phyloP scores from a whole-genome alignment of 2,113 vertebrate genomes.

The Rousettus leschenaultii region DNA sequence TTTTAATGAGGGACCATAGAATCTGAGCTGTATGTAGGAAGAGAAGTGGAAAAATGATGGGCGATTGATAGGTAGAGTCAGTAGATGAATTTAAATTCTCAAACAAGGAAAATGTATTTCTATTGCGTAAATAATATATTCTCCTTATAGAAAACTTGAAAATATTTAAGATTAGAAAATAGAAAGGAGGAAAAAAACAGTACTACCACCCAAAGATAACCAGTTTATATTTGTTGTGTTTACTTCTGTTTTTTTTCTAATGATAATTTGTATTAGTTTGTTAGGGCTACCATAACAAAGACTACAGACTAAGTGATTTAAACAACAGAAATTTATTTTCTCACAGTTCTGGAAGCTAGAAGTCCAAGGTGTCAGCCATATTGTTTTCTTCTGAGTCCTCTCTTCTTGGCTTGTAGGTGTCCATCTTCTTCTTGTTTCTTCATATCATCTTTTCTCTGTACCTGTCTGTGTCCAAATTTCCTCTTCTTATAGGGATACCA shows the following conservation, averaged over 20 bases:
- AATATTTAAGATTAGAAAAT: slow-evolving; percentile 8
- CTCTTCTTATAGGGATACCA: not conserved
- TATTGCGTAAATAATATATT: not conserved
- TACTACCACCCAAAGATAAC: not conserved
- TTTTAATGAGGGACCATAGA: not conserved
- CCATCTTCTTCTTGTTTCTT: not conserved
- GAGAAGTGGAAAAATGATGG: not conserved
- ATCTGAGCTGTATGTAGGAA: not conserved
- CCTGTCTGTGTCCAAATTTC: not conserved
- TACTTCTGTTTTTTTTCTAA: not conserved
- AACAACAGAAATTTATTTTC: slow-evolving; percentile 3
- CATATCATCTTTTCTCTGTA: not conserved
- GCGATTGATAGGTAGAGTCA: not conserved
- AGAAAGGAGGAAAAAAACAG: not conserved
- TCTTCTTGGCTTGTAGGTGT: not conserved
- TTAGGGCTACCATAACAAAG: not conserved
- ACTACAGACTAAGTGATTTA: not conserved
- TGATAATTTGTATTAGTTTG: not conserved
- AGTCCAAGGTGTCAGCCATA: not conserved
- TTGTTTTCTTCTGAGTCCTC: not conserved
- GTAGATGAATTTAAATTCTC: slow-evolving; percentile 25
- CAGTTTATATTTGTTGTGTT: not conserved
- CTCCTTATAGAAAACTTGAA: not conserved
- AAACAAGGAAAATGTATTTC: slow-evolving; percentile 42
- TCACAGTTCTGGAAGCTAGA: not conserved